Conservation (phyloP, 23 tunicate species). For the Botrylloides violaceus region DNA sequence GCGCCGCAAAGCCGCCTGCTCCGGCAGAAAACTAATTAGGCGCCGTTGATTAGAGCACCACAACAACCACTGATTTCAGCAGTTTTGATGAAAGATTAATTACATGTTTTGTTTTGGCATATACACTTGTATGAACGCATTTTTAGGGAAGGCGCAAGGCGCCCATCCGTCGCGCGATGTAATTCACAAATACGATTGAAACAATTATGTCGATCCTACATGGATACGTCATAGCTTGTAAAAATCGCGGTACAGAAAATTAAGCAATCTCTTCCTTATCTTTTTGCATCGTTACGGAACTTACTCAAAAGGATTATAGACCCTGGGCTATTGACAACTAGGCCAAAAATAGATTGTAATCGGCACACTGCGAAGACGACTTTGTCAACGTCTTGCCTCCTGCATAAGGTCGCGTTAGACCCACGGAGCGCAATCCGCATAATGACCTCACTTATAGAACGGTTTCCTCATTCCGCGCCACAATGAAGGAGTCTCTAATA, state of each 20-base stretch:
- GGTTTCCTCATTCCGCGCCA: slow-evolving; percentile 28
- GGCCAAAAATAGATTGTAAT: not conserved
- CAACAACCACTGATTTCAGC: too few species aligned
- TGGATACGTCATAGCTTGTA: not conserved
- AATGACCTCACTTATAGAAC: not conserved
- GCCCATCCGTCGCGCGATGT: not conserved
- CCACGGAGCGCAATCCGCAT: not conserved
- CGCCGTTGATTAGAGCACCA: too few species aligned
- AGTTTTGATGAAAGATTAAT: too few species aligned
- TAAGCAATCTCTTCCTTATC: not conserved
- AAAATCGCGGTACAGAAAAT: not conserved
- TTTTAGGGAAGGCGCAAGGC: not conserved
- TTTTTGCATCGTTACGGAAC: not conserved
- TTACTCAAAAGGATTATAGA: not conserved
- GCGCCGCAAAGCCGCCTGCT: too few species aligned
- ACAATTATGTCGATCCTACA: not conserved
- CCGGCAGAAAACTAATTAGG: too few species aligned
- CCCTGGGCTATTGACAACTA: not conserved
- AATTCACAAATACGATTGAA: not conserved
- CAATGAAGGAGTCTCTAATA: slow-evolving; percentile 5
- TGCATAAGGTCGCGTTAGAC: not conserved
- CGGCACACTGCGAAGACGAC: not conserved
- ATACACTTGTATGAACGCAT: too few species aligned
- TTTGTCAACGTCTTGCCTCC: not conserved
- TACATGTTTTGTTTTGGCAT: too few species aligned